Evolutionary conservation across 2,797 vertebrate species (phyloP).

Genomic region (Synaphobranchus kaupii): DNA sequence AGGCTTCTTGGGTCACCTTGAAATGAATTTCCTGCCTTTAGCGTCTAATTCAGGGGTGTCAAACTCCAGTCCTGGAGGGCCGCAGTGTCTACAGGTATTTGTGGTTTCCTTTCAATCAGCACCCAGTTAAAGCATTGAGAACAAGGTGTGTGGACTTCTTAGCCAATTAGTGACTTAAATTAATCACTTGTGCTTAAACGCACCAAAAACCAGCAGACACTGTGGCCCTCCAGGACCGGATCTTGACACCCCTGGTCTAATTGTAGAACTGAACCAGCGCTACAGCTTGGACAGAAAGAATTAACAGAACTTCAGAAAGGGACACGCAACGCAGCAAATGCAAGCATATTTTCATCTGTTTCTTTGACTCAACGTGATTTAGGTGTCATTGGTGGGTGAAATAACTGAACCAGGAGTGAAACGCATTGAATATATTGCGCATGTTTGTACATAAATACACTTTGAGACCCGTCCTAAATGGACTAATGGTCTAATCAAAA

Average conservation of each 20-base stretch:
- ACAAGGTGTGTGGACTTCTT: no score
- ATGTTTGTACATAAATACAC: neutral
- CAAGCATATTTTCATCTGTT: neutral
- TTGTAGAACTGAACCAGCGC: conserved; percentile 53
- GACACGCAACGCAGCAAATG: neutral
- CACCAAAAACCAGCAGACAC: no score
- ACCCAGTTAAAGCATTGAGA: no score
- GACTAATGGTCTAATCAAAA: neutral
- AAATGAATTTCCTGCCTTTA: conserved; percentile 74
- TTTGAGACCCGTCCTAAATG: no score
- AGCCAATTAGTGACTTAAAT: no score
- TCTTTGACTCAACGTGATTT: neutral
- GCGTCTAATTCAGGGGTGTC: no score
- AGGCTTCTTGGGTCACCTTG: conserved; percentile 73
- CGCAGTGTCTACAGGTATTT: no score
- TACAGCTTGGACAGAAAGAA: neutral
- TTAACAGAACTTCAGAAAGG: neutral
- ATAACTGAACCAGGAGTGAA: neutral
- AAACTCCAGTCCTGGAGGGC: no score
- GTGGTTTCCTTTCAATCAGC: no score
- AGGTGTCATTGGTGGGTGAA: neutral
- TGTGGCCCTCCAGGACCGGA: no score
- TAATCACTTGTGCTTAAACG: no score
- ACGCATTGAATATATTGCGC: neutral
- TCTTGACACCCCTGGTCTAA: no score